phyloP scores from a whole-genome alignment of 2,113 vertebrate species.

The Barnardius zonarius region DNA sequence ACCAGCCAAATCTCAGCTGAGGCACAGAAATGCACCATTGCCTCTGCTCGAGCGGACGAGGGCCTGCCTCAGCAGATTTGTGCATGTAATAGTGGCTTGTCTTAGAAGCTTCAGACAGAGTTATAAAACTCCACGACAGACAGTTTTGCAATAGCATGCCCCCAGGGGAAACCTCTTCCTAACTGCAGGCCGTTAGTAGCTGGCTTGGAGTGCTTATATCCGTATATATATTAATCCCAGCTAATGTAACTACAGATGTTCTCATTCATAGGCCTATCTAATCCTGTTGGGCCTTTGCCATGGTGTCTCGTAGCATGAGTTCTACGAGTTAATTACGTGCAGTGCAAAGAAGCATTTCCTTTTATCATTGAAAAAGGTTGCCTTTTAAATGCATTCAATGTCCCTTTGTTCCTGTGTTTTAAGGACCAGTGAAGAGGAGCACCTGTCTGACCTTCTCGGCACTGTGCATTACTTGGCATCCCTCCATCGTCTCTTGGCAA shows the following conservation, averaged over 20 bases:
- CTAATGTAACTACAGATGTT: slow-evolving; percentile 71
- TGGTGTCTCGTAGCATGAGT: slow-evolving; percentile 58
- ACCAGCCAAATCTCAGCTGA: background rate
- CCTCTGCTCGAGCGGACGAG: fast-evolving
- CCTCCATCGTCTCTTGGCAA: slow-evolving; percentile 56
- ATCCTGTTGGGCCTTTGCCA: slow-evolving; percentile 67
- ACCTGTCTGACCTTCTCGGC: slow-evolving; percentile 51
- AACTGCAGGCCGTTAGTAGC: slow-evolving; percentile 39
- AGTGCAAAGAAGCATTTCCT: slow-evolving; percentile 24
- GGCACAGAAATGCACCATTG: fast-evolving
- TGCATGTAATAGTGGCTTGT: background rate
- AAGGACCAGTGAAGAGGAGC: slow-evolving; percentile 50
- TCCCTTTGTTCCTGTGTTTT: slow-evolving; percentile 40
- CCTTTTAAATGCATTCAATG: slow-evolving; percentile 17
- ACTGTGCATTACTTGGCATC: slow-evolving; percentile 24
- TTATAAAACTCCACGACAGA: background rate
- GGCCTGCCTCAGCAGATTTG: background rate
- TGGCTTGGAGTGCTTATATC: slow-evolving; percentile 52
- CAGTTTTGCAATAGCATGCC: background rate
- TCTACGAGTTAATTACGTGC: slow-evolving; percentile 62
- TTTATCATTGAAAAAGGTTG: slow-evolving; percentile 24
- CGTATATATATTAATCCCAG: slow-evolving; percentile 68
- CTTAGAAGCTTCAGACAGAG: slow-evolving; percentile 2
- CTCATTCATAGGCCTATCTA: slow-evolving; percentile 66
- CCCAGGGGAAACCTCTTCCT: slow-evolving; percentile 19